These are phyloP conservation scores for Ormyrus labotus DNA, from an alignment of 2,888 invertebrate species.

Conservation along the genomic window DNA sequence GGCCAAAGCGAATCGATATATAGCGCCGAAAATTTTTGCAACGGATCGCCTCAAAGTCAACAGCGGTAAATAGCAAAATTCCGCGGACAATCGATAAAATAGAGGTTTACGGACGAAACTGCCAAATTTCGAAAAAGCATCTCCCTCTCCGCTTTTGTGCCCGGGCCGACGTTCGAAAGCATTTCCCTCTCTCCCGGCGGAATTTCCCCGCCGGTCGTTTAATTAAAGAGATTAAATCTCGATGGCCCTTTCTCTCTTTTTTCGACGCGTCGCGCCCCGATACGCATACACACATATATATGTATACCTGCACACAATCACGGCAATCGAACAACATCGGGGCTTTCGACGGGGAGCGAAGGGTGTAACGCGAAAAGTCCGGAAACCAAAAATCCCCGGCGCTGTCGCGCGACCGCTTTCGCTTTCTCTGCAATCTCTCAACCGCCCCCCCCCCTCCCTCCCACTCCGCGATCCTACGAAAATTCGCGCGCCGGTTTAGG, in stretches of 20 bases:
- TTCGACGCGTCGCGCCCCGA: neutral
- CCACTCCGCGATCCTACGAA: too few relatives aligned
- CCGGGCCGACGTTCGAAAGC: neutral
- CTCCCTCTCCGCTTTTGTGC: neutral
- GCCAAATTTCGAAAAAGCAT: slow-evolving; percentile 12
- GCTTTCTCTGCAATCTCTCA: neutral
- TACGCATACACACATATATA: neutral
- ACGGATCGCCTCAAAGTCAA: neutral
- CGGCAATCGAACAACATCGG: slow-evolving; percentile 10
- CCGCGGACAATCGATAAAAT: slow-evolving; percentile 64
- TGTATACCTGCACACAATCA: neutral
- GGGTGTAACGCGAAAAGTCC: slow-evolving; percentile 56
- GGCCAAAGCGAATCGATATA: too few relatives aligned
- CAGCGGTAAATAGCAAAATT: neutral
- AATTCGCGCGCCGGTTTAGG: too few relatives aligned
- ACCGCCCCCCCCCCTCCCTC: too few relatives aligned
- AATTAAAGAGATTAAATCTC: slow-evolving; percentile 53
- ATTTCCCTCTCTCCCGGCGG: slow-evolving; percentile 6
- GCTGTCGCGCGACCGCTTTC: neutral
- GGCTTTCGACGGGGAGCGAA: slow-evolving; percentile 37
- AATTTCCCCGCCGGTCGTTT: slow-evolving; percentile 34
- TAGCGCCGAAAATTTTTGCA: too few relatives aligned
- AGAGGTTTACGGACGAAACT: slow-evolving; percentile 1
- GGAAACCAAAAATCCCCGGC: slow-evolving; percentile 46
- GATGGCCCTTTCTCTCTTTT: slow-evolving; percentile 14